phyloP scores from a whole-genome alignment of 2,797 vertebrate species.

The Brachymystax lenok region DNA sequence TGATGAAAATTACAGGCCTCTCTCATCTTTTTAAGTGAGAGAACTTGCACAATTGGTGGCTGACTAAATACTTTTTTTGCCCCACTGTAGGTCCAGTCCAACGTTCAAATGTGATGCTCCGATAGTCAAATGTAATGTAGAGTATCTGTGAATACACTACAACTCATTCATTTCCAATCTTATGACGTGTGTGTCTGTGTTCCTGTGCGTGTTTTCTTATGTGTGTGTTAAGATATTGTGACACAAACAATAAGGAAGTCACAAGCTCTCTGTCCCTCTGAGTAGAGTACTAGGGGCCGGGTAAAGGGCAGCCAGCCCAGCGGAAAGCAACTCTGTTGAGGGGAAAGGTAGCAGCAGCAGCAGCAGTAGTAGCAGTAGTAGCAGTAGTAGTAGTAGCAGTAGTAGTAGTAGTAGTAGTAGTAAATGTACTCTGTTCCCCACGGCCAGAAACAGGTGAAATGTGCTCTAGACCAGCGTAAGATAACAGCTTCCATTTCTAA shows the following conservation, averaged over 20 bases:
- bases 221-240: constrained; percentile 7
- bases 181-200: not conserved
- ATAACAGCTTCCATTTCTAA: constrained; percentile 21
- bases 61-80: too few relatives aligned
- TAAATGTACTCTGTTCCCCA: not conserved
- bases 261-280: not conserved
- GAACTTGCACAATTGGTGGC: too few relatives aligned
- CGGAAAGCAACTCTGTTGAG: constrained; percentile 6
- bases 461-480: not conserved
- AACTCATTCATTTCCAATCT: not conserved
- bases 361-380: too few relatives aligned
- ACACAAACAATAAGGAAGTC: constrained; percentile 38
- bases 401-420: too few relatives aligned
- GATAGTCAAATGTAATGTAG: not conserved
- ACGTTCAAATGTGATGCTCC: not conserved
- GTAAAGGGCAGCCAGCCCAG: not conserved
- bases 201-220: not conserved
- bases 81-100: too few relatives aligned
- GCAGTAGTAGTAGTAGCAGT: not conserved
- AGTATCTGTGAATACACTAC: not conserved
- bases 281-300: not conserved
- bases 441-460: constrained; percentile 2
- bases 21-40: too few relatives aligned
- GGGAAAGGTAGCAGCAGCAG: not conserved
- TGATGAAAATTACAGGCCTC: too few relatives aligned